These are phyloP conservation scores for Drosophila demipolita DNA, from an alignment of 2,888 invertebrate genomes.

Conservation along the genomic window DNA sequence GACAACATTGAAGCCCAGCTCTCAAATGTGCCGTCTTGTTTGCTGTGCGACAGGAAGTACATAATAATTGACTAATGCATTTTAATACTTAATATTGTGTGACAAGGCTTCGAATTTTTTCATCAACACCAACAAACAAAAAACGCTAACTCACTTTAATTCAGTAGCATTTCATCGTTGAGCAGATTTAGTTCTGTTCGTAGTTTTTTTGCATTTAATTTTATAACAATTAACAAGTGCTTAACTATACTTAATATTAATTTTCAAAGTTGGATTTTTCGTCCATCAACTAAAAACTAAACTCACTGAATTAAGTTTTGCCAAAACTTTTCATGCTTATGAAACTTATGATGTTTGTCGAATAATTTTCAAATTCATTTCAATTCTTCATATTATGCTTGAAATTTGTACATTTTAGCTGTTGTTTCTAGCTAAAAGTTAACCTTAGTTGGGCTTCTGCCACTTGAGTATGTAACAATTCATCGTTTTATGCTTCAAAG, in stretches of 20 bases:
- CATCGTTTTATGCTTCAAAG: constrained; percentile 7
- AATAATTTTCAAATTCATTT: neutral
- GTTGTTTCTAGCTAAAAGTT: neutral
- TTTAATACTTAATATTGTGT: constrained; percentile 24
- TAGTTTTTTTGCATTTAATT: neutral
- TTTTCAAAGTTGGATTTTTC: constrained; percentile 3
- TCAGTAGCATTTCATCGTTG: neutral
- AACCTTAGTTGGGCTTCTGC: neutral
- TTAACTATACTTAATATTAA: constrained; percentile 18
- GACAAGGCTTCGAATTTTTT: constrained; percentile 10
- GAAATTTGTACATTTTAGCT: neutral
- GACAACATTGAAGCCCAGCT: neutral
- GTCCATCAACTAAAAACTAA: neutral
- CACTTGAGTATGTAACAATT: neutral
- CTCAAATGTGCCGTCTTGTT: constrained; percentile 4
- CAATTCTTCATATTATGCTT: neutral
- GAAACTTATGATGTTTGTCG: too few relatives aligned
- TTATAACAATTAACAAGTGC: neutral
- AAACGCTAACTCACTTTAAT: neutral
- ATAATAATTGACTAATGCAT: constrained; percentile 28
- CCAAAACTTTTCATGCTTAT: neutral
- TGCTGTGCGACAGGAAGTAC: constrained; percentile 39
- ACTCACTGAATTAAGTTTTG: neutral
- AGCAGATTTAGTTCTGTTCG: constrained; percentile 3
- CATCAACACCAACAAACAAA: neutral